phyloP scores from a whole-genome alignment of 2,797 vertebrate genomes.

The Premnoplex brunnescens region DNA sequence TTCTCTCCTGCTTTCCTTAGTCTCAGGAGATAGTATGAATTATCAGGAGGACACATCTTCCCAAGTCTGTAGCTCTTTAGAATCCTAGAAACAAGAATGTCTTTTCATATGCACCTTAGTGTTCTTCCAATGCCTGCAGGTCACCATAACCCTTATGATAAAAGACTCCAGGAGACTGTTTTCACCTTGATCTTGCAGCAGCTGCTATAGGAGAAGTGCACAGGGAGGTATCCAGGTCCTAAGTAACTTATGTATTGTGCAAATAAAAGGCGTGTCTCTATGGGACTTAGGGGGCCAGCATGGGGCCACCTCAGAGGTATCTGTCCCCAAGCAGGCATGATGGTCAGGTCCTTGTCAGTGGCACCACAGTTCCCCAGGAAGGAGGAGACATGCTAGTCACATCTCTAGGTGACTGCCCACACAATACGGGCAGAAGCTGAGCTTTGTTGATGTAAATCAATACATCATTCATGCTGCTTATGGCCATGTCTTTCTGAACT shows the following conservation, averaged over 20 bases:
- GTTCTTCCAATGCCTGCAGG: background rate
- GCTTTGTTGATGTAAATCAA: background rate
- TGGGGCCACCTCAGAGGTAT: background rate
- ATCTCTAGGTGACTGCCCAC: background rate
- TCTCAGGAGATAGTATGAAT: background rate
- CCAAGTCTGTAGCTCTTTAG: background rate
- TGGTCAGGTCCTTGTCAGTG: background rate
- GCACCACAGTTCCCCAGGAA: background rate
- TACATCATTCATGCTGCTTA: rapidly evolving
- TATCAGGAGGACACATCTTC: background rate
- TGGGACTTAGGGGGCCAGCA: background rate
- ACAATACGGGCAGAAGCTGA: background rate
- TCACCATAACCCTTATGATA: background rate
- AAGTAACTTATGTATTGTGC: background rate
- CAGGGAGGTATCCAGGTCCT: background rate
- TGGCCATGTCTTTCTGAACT: background rate
- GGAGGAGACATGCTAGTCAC: background rate
- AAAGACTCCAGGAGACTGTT: background rate
- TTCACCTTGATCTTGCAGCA: background rate
- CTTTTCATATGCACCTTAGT: background rate
- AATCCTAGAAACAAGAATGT: background rate
- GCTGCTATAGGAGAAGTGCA: background rate
- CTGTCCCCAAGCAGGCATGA: background rate
- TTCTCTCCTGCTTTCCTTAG: background rate
- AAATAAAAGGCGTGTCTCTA: background rate